Evolutionary conservation across 2,888 invertebrate species (phyloP), one percentile per base, ranked within the genome.

Genomic region (Thera britannica): DNA sequence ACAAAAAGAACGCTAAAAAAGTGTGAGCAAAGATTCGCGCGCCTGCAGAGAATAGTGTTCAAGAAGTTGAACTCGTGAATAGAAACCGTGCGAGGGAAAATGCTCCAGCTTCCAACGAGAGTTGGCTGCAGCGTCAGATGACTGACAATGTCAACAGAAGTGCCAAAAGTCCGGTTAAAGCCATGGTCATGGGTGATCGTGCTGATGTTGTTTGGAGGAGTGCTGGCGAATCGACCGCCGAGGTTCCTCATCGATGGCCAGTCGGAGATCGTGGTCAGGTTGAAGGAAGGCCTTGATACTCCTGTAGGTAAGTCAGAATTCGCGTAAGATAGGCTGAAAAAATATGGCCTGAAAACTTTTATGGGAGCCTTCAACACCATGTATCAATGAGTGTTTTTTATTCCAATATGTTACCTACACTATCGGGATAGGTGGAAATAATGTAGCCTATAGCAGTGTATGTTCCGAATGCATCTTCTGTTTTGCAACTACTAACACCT

Each of bases 271-370:
- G 98, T 98, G 74, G 95, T 98, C 80, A 95, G 97, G 85, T 93
- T 98, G 82, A 97, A 97, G 89, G 98, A 98, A 94, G 98, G 97
- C 61, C 94, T 96, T 63, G 97, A 97, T 79, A 98, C 97, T 54
- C 96, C 97, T 76, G 95, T 97, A 75, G 98, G 98, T 97, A 90
- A 95, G 97, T 48, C 1, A 11, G 7, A 58, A 49, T 4, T n/a
- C n/a, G 23, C 41, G 1, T 34, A 35, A 9, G 6, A 2, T 35
- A 44, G 44, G 44, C 38, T 38, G 38, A 38, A 38, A 5, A 38
- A n/a, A n/a, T n/a, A 38, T 38, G 38, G 38, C 23, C 23, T 23
- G 23, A 38, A 5, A 38, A 1, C 38, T 38, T 38, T 23, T 38
- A 44, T 8, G 6, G 52, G 52, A 12, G 48, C 11, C 41, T 12